phyloP scores from a whole-genome alignment of 2,113 vertebrate species.

The Paracanthobrama guichenoti region DNA sequence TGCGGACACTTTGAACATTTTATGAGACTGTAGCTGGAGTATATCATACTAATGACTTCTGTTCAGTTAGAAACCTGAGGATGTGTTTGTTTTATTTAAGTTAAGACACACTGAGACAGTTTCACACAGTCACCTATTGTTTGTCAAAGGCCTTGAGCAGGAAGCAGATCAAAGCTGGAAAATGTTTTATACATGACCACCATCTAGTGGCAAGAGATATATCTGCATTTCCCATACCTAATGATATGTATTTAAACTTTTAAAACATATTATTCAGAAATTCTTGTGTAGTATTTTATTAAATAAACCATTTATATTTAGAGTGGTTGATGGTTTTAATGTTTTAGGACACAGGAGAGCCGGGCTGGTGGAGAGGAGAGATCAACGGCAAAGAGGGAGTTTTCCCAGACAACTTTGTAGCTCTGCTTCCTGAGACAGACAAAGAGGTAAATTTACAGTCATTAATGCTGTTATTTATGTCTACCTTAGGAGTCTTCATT shows the following conservation, averaged over 20 bases:
- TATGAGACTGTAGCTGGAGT: neutral
- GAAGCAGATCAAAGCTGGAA: neutral
- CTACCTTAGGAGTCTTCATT: neutral
- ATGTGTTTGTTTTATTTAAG: constrained; percentile 1
- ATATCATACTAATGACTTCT: neutral
- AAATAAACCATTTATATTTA: neutral
- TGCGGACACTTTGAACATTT: neutral
- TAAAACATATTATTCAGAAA: neutral
- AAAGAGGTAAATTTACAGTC: constrained; percentile 83
- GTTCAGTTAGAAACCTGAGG: neutral
- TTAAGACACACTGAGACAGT: neutral
- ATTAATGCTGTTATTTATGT: neutral
- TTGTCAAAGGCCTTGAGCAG: neutral
- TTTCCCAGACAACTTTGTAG: constrained; percentile 92
- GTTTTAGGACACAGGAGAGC: constrained; percentile 88
- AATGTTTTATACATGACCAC: neutral
- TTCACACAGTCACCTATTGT: neutral
- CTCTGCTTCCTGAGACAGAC: constrained; percentile 81
- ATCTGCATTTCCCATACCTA: neutral
- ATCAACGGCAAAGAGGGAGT: constrained; percentile 87
- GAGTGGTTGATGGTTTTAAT: neutral
- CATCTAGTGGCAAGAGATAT: constrained; percentile 29
- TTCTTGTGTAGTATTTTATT: neutral
- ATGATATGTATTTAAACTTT: neutral
- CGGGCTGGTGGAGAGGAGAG: constrained; percentile 94